These are phyloP conservation scores for Danio albolineatus DNA, from an alignment of 2,797 vertebrate species.

Conservation along the genomic window DNA sequence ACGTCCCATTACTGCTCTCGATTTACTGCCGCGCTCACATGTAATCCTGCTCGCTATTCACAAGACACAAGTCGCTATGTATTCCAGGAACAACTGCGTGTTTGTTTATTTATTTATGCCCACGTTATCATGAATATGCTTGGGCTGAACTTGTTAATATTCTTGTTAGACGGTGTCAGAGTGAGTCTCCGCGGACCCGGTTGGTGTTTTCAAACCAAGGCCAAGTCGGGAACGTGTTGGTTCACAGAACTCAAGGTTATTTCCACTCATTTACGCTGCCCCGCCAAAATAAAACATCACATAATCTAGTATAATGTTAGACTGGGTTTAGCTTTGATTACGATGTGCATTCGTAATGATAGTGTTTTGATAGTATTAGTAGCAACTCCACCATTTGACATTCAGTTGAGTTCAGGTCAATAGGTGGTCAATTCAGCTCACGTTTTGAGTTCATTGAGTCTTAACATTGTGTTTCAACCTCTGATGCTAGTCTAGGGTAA, in stretches of 20 bases:
- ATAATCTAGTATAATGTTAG: too few species aligned
- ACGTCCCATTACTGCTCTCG: neutral
- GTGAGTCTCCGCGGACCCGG: neutral
- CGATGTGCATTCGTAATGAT: too few species aligned
- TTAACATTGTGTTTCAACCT: too few species aligned
- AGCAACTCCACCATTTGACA: too few species aligned
- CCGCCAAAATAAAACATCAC: too few species aligned
- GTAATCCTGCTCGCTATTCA: slow-evolving; percentile 1
- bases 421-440: too few species aligned
- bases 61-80: neutral
- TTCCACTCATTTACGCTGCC: neutral
- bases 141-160: slow-evolving; percentile 39
- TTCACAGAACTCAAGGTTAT: neutral
- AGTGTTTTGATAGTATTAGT: too few species aligned
- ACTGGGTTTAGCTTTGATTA: too few species aligned
- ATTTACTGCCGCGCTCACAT: neutral
- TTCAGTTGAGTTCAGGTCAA: too few species aligned
- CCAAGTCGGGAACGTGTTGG: slow-evolving; percentile 1
- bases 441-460: too few species aligned
- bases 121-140: slow-evolving; percentile 37
- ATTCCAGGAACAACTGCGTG: neutral
- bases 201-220: slow-evolving; percentile 38
- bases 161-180: slow-evolving; percentile 19
- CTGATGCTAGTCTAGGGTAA: too few species aligned
- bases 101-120: slow-evolving; percentile 36